Percentiles rank a stretch among this genome's conserved stretches.
Conservation (phyloP, 2,888 invertebrate genomes). For the Oscheius sp. region DNA sequence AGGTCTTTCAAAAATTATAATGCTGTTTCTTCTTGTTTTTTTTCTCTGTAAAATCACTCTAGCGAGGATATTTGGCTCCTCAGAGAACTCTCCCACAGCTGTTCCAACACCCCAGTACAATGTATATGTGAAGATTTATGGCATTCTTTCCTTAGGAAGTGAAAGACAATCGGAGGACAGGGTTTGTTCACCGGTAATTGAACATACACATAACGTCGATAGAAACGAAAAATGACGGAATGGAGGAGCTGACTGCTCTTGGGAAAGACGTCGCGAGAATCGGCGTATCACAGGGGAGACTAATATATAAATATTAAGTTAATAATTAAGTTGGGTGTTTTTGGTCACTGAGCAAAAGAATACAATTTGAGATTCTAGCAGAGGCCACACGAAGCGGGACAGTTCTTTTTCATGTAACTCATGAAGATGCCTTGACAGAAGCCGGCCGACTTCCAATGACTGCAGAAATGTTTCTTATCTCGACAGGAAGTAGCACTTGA, state of each 20-base stretch:
- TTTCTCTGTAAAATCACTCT: too few relatives aligned
- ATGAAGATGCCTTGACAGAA: constrained; percentile 71
- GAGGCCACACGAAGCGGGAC: constrained; percentile 64
- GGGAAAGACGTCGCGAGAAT: constrained; percentile 10
- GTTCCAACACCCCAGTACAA: background rate
- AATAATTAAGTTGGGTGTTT: background rate
- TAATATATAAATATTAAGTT: background rate
- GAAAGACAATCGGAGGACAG: constrained; percentile 33
- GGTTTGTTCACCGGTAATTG: constrained; percentile 33
- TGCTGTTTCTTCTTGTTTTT: too few relatives aligned
- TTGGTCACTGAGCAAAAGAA: background rate
- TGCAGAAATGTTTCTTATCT: constrained; percentile 70
- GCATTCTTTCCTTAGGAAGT: constrained; percentile 7
- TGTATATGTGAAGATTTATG: constrained; percentile 14
- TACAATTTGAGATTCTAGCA: constrained; percentile 50
- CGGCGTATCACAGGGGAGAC: constrained; percentile 17
- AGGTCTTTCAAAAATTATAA: background rate
- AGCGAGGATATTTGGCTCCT: background rate
- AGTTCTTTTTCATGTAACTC: constrained; percentile 71
- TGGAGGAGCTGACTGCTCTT: constrained; percentile 26
- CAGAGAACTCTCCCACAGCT: background rate
- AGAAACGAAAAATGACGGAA: constrained; percentile 20
- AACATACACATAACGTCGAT: constrained; percentile 36
- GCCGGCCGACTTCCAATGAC: constrained; percentile 70
- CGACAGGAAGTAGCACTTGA: constrained; percentile 44